phyloP scores from a whole-genome alignment of 1,140 invertebrate species.

The Heliconius himera region DNA sequence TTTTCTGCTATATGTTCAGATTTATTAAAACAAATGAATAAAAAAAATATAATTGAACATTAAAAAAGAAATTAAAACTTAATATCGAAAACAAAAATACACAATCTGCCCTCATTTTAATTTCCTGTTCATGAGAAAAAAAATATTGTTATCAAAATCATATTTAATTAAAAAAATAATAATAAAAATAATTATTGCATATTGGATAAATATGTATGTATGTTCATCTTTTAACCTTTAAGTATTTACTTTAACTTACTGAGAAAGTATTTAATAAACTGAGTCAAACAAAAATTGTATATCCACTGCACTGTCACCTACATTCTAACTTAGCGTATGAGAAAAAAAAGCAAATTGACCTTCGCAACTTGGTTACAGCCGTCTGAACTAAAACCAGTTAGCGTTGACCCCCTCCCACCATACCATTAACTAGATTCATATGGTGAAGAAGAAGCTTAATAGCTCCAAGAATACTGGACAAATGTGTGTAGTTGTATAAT shows the following conservation, averaged over 20 bases:
- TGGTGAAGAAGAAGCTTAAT: conserved; percentile 22
- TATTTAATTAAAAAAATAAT: not conserved
- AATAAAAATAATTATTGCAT: not conserved
- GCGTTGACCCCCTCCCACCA: conserved; percentile 17
- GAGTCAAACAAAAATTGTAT: conserved; percentile 4
- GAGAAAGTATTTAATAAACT: not conserved
- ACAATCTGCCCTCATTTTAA: conserved; percentile 20
- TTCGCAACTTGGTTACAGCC: conserved; percentile 35
- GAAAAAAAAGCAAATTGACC: conserved; percentile 31
- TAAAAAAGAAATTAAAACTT: not conserved
- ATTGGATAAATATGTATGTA: too few species aligned
- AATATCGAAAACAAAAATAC: conserved; percentile 23
- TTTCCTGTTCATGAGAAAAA: conserved; percentile 23
- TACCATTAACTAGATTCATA: conserved; percentile 12
- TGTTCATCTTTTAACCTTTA: not conserved
- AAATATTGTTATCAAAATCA: not conserved
- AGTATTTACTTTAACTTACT: not conserved
- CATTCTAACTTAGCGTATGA: conserved; percentile 26
- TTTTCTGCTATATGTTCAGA: not conserved
- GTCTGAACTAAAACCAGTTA: conserved; percentile 33
- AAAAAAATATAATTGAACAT: not conserved
- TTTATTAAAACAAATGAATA: conserved; percentile 19
- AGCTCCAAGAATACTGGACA: conserved; percentile 55
- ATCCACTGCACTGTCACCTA: conserved; percentile 15
- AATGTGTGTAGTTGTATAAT: conserved; percentile 69